A percentile compares a stretch with the other conserved stretches of the same genome.
Conservation (phyloP, 2,888 invertebrate species). For the Eupithecia vulgata region DNA sequence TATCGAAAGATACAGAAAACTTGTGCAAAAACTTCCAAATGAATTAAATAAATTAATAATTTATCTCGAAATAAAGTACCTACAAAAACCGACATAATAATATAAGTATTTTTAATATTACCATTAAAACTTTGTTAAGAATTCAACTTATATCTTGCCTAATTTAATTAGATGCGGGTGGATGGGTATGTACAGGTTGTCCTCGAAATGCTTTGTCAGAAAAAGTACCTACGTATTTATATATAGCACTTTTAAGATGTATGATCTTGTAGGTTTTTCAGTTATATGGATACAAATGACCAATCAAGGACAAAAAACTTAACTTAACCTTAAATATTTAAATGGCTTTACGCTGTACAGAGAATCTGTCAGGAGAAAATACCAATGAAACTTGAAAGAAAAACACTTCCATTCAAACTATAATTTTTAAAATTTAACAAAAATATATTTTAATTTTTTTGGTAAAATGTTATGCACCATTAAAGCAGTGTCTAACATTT, state of each 20-base stretch:
- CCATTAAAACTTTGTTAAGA: conserved; percentile 21
- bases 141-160: conserved; percentile 21
- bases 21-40: no score
- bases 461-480: background rate
- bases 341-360: background rate
- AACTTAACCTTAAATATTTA: background rate
- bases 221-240: background rate
- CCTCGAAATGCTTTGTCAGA: background rate
- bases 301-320: background rate
- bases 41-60: background rate
- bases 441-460: background rate
- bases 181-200: background rate
- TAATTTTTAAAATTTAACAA: no score
- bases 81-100: background rate
- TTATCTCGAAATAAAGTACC: background rate
- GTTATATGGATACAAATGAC: background rate
- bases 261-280: background rate
- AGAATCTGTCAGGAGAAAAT: no score
- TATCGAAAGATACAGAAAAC: no score
- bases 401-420: no score
- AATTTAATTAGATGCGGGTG: conserved; percentile 24
- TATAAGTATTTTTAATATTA: conserved; percentile 18
- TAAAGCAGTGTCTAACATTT: background rate
- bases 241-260: background rate
- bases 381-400: no score